A percentile compares a stretch with the other conserved stretches of the same genome.
Conservation (phyloP, 2,797 vertebrate species). For the Pipistrellus nathusii region DNA sequence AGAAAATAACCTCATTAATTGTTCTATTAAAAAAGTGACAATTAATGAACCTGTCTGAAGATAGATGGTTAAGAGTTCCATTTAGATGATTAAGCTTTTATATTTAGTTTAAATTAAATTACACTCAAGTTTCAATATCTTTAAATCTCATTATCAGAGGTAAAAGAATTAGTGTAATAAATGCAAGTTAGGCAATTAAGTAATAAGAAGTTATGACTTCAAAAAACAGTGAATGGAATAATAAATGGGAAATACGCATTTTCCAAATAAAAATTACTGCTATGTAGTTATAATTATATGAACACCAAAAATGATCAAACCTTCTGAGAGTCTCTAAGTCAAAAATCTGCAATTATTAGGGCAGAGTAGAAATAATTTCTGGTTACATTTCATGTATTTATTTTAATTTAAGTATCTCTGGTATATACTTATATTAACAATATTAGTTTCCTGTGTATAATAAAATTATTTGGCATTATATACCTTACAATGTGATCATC, state of each 20-base stretch:
- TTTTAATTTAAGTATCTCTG: neutral
- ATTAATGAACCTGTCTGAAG: neutral
- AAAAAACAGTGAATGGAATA: neutral
- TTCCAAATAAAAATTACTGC: neutral
- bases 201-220: neutral
- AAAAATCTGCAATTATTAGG: neutral
- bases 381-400: neutral
- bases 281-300: neutral
- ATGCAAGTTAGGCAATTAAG: neutral
- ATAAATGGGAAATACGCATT: neutral
- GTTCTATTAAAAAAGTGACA: neutral
- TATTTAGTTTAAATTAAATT: neutral
- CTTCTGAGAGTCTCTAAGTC: neutral
- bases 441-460: neutral
- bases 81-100: neutral
- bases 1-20: neutral
- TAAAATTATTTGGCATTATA: neutral
- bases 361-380: neutral
- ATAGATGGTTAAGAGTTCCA: neutral
- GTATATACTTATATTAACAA: neutral
- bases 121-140: neutral
- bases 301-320: constrained; percentile 2
- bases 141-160: neutral
- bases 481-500: neutral
- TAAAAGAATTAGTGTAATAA: neutral